Percentiles rank a stretch among this genome's conserved stretches.
phyloP scores from a whole-genome alignment of 1,140 invertebrate genomes.

The Nomia melanderi region DNA sequence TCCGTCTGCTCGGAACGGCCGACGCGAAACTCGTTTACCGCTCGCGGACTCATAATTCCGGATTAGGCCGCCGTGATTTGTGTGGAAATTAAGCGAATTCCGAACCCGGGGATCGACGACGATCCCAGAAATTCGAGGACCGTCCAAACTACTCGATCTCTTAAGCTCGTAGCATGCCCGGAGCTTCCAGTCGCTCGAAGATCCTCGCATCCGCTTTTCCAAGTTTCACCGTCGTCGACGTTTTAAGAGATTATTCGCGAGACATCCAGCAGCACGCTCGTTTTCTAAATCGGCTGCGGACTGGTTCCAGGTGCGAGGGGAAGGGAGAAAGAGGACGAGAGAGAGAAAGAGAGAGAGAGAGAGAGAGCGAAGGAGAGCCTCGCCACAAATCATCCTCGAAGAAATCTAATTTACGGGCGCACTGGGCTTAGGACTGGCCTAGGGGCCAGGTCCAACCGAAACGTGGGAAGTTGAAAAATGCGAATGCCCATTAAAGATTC shows the following conservation, averaged over 20 bases:
- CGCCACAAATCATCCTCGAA: constrained; percentile 72
- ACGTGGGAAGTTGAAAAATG: constrained; percentile 75
- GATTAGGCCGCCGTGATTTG: constrained; percentile 5
- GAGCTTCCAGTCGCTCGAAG: too few relatives aligned
- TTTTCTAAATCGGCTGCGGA: constrained; percentile 2
- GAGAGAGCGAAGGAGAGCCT: background rate
- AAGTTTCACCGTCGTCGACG: background rate
- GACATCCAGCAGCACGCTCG: background rate
- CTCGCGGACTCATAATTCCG: constrained; percentile 21
- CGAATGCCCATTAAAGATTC: constrained; percentile 66
- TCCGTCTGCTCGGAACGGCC: background rate
- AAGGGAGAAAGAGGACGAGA: too few relatives aligned
- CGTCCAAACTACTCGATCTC: background rate
- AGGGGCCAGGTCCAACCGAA: constrained; percentile 51
- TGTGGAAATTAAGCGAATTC: constrained; percentile 11
- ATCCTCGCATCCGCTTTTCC: background rate
- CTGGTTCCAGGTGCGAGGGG: too few relatives aligned
- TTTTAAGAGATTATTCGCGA: background rate
- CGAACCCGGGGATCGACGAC: too few relatives aligned
- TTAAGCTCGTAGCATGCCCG: too few relatives aligned
- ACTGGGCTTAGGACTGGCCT: constrained; percentile 64
- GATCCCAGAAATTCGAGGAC: background rate
- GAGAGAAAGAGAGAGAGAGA: background rate
- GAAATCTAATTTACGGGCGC: constrained; percentile 72
- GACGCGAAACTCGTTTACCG: background rate